Conservation (phyloP, 2,113 vertebrate genomes). For the Callorhinus ursinus region DNA sequence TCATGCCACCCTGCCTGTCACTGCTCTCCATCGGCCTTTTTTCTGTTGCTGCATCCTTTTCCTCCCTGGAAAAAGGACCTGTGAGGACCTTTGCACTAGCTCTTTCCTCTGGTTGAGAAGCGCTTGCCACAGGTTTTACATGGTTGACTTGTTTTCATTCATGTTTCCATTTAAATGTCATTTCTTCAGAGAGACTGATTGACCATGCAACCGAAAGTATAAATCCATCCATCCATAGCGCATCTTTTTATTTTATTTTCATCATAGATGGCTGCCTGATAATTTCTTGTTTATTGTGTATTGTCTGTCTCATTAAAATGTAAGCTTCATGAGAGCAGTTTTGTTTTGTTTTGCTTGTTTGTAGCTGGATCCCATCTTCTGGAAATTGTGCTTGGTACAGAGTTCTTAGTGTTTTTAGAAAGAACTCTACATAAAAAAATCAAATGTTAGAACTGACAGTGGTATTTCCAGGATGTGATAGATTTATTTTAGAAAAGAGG, state of each 20-base stretch:
- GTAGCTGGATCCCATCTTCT: not conserved
- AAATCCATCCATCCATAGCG: not conserved
- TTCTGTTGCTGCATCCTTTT: not conserved
- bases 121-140: not conserved
- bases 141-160: not conserved
- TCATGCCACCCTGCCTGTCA: no score
- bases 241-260: not conserved
- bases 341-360: not conserved
- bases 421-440: not conserved
- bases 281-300: not conserved
- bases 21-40: not conserved
- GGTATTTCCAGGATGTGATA: not conserved
- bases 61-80: not conserved
- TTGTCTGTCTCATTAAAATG: not conserved
- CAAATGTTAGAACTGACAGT: not conserved
- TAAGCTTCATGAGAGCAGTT: not conserved
- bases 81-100: not conserved
- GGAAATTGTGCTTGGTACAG: not conserved
- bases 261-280: not conserved
- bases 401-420: not conserved
- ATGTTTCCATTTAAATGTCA: not conserved
- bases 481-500: slow-evolving; percentile 36
- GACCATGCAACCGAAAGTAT: not conserved
- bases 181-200: not conserved
- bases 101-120: not conserved